A percentile compares a stretch with the other conserved stretches of the same genome.
Conservation (phyloP, 1,140 invertebrate genomes). For the Procambarus clarkii region DNA sequence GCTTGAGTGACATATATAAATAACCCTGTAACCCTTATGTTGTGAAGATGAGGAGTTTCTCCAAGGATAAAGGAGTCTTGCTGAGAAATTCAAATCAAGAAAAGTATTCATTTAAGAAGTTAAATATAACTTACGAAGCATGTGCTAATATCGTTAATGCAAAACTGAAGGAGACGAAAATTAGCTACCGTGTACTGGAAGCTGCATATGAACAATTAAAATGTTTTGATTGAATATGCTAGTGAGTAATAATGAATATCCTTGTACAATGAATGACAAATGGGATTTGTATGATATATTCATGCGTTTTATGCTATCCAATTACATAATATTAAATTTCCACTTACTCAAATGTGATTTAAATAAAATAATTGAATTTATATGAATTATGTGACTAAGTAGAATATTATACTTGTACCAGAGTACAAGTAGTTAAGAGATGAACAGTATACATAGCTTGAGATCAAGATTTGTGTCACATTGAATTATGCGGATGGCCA, state of each 20-base stretch:
- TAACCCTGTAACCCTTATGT: constrained; percentile 55
- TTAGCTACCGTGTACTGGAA: background rate
- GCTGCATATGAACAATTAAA: background rate
- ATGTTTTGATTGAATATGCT: background rate
- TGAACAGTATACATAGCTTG: constrained; percentile 45
- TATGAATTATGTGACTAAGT: constrained; percentile 23
- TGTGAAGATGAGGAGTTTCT: constrained; percentile 28
- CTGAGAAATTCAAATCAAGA: background rate
- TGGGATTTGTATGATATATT: background rate
- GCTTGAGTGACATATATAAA: constrained; percentile 40
- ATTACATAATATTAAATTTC: constrained; percentile 18
- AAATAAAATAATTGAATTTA: constrained; percentile 18
- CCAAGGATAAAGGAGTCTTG: constrained; percentile 31
- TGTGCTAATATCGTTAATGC: background rate
- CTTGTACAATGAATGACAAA: background rate
- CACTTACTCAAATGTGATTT: constrained; percentile 8
- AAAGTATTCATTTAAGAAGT: background rate
- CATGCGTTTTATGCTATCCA: background rate
- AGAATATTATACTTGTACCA: constrained; percentile 22
- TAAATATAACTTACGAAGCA: constrained; percentile 15
- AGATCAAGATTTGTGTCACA: constrained; percentile 45
- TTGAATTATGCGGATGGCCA: constrained; percentile 16
- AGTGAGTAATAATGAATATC: background rate
- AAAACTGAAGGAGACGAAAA: background rate
- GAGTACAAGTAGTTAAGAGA: constrained; percentile 24